Base-by-base conservation (phyloP, 2,888 invertebrate genomes). In the Liopterus haemorrhoidalis region DNA sequence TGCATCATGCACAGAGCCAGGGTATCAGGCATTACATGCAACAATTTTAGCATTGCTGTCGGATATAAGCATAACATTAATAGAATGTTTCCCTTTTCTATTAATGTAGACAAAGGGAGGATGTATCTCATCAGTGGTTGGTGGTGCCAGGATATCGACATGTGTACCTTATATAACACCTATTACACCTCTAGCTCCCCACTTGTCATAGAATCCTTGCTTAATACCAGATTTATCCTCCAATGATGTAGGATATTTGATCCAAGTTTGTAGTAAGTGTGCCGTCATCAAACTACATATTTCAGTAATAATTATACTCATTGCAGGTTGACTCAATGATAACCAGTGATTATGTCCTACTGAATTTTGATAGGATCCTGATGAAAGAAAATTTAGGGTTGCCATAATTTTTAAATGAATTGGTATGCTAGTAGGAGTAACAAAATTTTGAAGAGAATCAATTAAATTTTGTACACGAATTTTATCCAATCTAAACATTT, bases 61-160 rank as follows among this genome's bases (percentile, higher is more conserved):
- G 8, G 24, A 38, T 15, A 38, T 38, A 12, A 38, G 25, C 15
- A 25, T 24, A 25, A 38, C 36, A 36, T 36, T 36, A 4, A 36
- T 22, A 2, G 36, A 36, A 36, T 36, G 36, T 12, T 36, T 36
- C 11, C 37, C 37, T 16, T 38, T 38, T 14, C 37, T 12, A 18
- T 38, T 38, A 14, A 38, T 38, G 24, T 25, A 38, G 2, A 38
- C 9, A 38, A 38, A 38, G 12, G 37, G 37, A 38, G 37, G 37
- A 25, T 38, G 37, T 12, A 16, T 14, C 11, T 38, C 25, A 38
- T 38, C 37, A 14, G 24, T 38, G n/a, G 18, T 16, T 2, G 37
- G 37, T 15, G 37, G 37, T 22, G 37, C 37, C 18, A 38, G 4
- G 24, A 38, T 25, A 14, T 38, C 37, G 15, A 38, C 37, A 35